Evolutionary conservation across 2,797 vertebrate species (phyloP), one percentile per base, ranked within the genome.

Genomic region (Ficedula albicollis): DNA sequence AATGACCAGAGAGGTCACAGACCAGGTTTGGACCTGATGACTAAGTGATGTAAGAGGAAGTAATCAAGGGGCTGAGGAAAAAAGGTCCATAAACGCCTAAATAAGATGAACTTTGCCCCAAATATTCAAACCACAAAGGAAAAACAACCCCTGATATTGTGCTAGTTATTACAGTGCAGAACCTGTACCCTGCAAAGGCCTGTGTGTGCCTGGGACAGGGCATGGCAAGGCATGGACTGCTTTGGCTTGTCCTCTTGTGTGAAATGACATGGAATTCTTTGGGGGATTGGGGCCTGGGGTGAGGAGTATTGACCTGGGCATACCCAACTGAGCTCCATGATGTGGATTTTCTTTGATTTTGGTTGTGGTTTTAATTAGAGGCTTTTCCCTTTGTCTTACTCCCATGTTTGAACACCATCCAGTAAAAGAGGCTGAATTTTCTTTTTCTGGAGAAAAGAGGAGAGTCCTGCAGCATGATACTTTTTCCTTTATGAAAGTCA

Each of bases 261-360:
- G 60, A 36, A 85, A 14, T 51, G 52, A 56, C 5, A 3, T 16
- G 15, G n/a, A 81, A 62, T 44, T 32, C 4, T 26, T 11, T 15
- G 19, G 52, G 15, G 12, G 4, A 27, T 7, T 41, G 29, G 30
- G 8, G 22, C 12, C 11, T 93, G 56, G 15, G 0, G 0, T 55
- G 54, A 60, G 54, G 20, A 48, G 1, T 34, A 5, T 27, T 69
- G 34, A 15, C 49, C 64, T 70, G 62, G 10, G 13, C 0, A 0
- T 52, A 21, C 19, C 15, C n/a, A 25, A 0, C 30, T 41, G 62
- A 66, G 21, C 48, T 51, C 56, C 41, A 2, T 20, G n/a, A 4
- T 62, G 48, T 63, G 10, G 4, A n/a, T 64, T 72, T 56, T 34
- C 43, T 67, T 49, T 70, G 20, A 21, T 63, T 63, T 78, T 73